Conservation (phyloP, 2,888 invertebrate genomes). For the Pecten maximus region DNA sequence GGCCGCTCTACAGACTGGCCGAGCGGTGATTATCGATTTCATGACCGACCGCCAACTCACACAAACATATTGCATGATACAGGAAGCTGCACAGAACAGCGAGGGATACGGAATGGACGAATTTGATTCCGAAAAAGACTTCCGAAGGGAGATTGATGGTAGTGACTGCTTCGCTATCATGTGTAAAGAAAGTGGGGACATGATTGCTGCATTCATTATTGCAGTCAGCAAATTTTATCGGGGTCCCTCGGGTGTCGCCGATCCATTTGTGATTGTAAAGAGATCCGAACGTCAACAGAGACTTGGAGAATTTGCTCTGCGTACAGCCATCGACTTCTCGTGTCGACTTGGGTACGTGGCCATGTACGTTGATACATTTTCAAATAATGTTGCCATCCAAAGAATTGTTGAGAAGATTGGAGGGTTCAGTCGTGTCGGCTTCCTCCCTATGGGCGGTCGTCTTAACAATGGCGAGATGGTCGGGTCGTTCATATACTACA, state of each 20-base stretch:
- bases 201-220: slow-evolving; percentile 64
- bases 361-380: slow-evolving; percentile 71
- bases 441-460: slow-evolving; percentile 67
- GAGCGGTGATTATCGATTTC: slow-evolving; percentile 60
- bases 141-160: slow-evolving; percentile 62
- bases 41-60: slow-evolving; percentile 64
- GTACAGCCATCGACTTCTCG: slow-evolving; percentile 62
- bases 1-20: slow-evolving; percentile 42
- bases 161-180: slow-evolving; percentile 61
- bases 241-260: slow-evolving; percentile 61
- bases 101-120: slow-evolving; percentile 69
- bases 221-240: slow-evolving; percentile 65
- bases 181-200: slow-evolving; percentile 55
- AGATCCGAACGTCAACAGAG: slow-evolving; percentile 59
- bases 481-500: slow-evolving; percentile 63
- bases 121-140: slow-evolving; percentile 63
- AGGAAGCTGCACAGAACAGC: slow-evolving; percentile 60
- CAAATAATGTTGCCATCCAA: slow-evolving; percentile 66
- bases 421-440: slow-evolving; percentile 64
- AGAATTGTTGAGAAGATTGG: slow-evolving; percentile 63
- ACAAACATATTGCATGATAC: slow-evolving; percentile 63
- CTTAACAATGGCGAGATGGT: slow-evolving; percentile 61
- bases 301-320: slow-evolving; percentile 66
- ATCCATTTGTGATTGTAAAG: slow-evolving; percentile 67
- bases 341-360: slow-evolving; percentile 63